A percentile compares a stretch with the other conserved stretches of the same genome.
Conservation (phyloP, 2,888 invertebrate species). For the Drosophila anceps region DNA sequence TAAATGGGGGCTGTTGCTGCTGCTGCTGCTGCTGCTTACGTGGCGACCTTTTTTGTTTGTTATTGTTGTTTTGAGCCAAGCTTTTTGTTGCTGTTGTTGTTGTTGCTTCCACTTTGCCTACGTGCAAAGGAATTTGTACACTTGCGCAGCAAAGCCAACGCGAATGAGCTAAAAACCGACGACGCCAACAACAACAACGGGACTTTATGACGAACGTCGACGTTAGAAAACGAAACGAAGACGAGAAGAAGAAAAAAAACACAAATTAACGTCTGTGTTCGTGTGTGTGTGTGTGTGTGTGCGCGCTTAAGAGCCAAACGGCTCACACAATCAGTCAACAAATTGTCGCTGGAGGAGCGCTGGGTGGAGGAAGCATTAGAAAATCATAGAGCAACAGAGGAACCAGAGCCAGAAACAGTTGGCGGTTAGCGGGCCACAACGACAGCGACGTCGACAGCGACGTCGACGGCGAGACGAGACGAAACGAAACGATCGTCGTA, state of each 20-base stretch:
- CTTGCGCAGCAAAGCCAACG: constrained; percentile 67
- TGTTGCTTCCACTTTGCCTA: constrained; percentile 55
- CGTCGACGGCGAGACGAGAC: constrained; percentile 19
- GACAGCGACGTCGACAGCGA: constrained; percentile 10
- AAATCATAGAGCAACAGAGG: constrained; percentile 67
- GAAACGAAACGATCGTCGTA: constrained; percentile 40
- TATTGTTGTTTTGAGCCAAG: constrained; percentile 54
- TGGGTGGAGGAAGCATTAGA: constrained; percentile 67
- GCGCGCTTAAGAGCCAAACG: constrained; percentile 35
- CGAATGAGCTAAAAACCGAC: constrained; percentile 54
- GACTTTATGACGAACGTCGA: constrained; percentile 75
- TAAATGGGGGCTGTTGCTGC: constrained; percentile 21
- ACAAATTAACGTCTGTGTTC: constrained; percentile 39
- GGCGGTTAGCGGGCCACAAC: constrained; percentile 62
- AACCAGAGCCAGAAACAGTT: constrained; percentile 66
- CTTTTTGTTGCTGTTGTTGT: constrained; percentile 50
- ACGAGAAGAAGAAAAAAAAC: constrained; percentile 51
- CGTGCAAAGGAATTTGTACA: constrained; percentile 79
- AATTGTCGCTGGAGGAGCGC: constrained; percentile 63
- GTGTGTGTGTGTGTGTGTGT: constrained; percentile 26
- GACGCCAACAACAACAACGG: constrained; percentile 69
- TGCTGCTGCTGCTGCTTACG: constrained; percentile 62
- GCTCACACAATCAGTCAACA: constrained; percentile 60
- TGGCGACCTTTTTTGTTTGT: constrained; percentile 63
- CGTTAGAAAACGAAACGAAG: constrained; percentile 76